Conservation (phyloP, 2,888 invertebrate species). For the Apamea monoglypha region DNA sequence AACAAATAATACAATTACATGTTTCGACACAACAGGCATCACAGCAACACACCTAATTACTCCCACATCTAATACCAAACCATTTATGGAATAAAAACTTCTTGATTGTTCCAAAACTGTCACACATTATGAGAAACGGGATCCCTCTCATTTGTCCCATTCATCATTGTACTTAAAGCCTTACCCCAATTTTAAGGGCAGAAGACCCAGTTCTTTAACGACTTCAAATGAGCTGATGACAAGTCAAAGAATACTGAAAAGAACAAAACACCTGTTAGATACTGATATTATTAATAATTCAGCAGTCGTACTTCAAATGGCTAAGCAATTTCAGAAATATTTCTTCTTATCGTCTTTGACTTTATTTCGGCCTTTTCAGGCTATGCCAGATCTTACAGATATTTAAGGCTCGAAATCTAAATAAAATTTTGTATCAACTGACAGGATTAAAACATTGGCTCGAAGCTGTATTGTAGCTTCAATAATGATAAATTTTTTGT, state of each 20-base stretch:
- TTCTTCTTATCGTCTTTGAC: no score
- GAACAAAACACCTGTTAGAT: background rate
- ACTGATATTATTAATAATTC: background rate
- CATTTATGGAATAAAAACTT: slow-evolving; percentile 60
- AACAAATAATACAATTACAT: slow-evolving; percentile 31
- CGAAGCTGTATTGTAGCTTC: background rate
- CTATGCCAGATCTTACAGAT: background rate
- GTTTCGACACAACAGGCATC: slow-evolving; percentile 13
- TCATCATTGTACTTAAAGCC: slow-evolving; percentile 56
- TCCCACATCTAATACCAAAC: slow-evolving; percentile 23
- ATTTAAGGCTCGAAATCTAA: background rate
- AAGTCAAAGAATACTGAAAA: background rate
- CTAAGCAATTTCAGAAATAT: background rate
- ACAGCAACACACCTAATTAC: slow-evolving; percentile 13
- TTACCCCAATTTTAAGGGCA: slow-evolving; percentile 5
- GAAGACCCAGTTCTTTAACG: slow-evolving; percentile 37
- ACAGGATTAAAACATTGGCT: background rate
- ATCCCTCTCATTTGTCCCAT: slow-evolving; percentile 61
- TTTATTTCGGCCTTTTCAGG: background rate
- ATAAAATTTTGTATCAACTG: background rate
- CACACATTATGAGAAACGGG: slow-evolving; percentile 58
- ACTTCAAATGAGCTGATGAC: background rate
- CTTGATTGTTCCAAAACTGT: slow-evolving; percentile 64
- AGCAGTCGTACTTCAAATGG: background rate
- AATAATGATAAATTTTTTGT: background rate